Base-by-base conservation (phyloP, 2,113 vertebrate genomes). In the Caracal caracal region DNA sequence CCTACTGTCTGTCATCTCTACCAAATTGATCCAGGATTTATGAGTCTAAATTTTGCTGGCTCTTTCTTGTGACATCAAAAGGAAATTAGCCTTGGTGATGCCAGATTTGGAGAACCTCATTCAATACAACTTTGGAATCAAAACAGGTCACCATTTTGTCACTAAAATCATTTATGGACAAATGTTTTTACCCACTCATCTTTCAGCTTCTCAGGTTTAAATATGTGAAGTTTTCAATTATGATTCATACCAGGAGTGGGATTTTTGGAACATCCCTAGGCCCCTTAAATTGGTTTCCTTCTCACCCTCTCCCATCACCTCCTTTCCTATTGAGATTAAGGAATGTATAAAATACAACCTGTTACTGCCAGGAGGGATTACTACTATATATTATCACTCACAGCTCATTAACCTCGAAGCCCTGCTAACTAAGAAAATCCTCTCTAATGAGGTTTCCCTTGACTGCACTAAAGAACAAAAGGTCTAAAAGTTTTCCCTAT, bases 391-490 rank as follows among this genome's bases (percentile, higher is more conserved):
- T 98, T 98, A 98, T 98, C 98, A 98, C 98, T 98, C 98, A 98
- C 98, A 99, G 98, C 98, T 99, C 98, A 99, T 99, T 99, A 99
- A 99, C 98, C 98, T 96, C 1, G 0, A 97, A 99, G 97, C 98
- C 98, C 98, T 99, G 98, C 98, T 99, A 99, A 99, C 98, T 98
- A 99, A 99, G 98, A 99, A 99, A 99, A 99, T 99, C 98, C 98
- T 98, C 93, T 98, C 98, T 99, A 99, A 99, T 99, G 98, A 99
- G 98, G 98, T 99, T 99, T 98, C 97, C 98, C 97, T 98, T 99
- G 98, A 98, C 98, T 98, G 97, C 97, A 98, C 98, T 97, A 95
- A 98, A 99, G 98, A 98, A 99, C 98, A 98, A 99, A 98, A 99
- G 98, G 98, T 99, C 98, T 99, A 98, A 97, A 98, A 99, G 98